Percentiles rank a stretch among this genome's conserved stretches.
Evolutionary conservation across 64 coral and sea anemone genomes (phyloP).

Genomic region (Stichodactyla mertensii): DNA sequence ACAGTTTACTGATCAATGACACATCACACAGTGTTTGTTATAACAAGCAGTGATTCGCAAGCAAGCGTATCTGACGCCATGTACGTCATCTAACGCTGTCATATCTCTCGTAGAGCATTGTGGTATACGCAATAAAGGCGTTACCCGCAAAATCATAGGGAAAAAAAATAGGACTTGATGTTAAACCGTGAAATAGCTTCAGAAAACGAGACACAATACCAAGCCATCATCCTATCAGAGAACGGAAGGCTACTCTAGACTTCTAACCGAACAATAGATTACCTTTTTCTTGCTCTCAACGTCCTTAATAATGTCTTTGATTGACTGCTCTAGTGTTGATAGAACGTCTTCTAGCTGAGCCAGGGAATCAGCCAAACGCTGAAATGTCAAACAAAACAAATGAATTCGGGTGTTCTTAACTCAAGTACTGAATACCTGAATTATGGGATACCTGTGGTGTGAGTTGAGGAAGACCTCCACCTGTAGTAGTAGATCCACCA

Average conservation of each 20-base stretch:
- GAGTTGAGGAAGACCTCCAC: constrained; percentile 73
- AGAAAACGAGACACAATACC: too few relatives aligned
- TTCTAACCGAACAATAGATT: neutral
- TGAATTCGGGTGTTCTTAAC: neutral
- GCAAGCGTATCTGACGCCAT: too few relatives aligned
- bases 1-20: too few relatives aligned
- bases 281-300: constrained; percentile 89
- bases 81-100: too few relatives aligned
- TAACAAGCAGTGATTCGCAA: too few relatives aligned
- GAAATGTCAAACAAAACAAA: neutral
- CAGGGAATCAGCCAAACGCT: constrained; percentile 68
- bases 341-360: constrained; percentile 69
- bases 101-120: too few relatives aligned
- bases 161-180: too few relatives aligned
- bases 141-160: too few relatives aligned
- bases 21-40: too few relatives aligned
- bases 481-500: constrained; percentile 65
- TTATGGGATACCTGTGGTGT: constrained; percentile 62
- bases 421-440: neutral
- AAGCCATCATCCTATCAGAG: neutral
- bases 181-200: too few relatives aligned
- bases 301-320: constrained; percentile 89
- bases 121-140: too few relatives aligned
- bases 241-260: neutral
- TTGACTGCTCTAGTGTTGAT: constrained; percentile 67